A percentile compares a stretch with the other conserved stretches of the same genome.
These are phyloP conservation scores for Lycia hirtaria DNA, from an alignment of 2,888 invertebrate species.

Conservation along the genomic window DNA sequence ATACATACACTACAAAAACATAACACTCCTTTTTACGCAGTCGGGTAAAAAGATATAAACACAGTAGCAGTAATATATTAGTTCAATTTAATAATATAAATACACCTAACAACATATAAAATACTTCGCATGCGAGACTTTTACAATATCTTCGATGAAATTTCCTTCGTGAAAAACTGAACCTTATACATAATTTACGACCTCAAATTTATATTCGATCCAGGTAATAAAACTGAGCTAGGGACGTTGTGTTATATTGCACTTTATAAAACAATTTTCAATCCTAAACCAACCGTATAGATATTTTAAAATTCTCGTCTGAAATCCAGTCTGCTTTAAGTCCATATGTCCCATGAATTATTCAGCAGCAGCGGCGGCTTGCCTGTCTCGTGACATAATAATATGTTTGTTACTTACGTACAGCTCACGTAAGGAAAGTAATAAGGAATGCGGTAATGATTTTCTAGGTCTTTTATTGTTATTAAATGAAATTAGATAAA, in stretches of 20 bases:
- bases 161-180: constrained; percentile 4
- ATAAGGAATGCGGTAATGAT: constrained; percentile 49
- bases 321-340: constrained; percentile 83
- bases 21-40: too few relatives aligned
- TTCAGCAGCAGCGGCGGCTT: constrained; percentile 73
- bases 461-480: too few relatives aligned
- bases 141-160: neutral
- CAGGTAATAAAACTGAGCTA: constrained; percentile 43
- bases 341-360: constrained; percentile 84
- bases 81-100: too few relatives aligned
- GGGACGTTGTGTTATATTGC: constrained; percentile 53
- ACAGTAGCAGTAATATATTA: too few relatives aligned
- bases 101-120: too few relatives aligned
- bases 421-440: constrained; percentile 39
- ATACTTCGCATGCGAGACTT: too few relatives aligned
- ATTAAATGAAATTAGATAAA: too few relatives aligned
- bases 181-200: constrained; percentile 10
- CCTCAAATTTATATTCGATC: constrained; percentile 36
- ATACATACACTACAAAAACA: too few relatives aligned
- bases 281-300: constrained; percentile 73
- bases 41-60: too few relatives aligned
- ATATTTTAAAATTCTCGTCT: constrained; percentile 82
- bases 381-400: constrained; percentile 68
- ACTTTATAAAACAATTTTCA: constrained; percentile 74
- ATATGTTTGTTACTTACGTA: constrained; percentile 54